Conservation (phyloP, 1,140 invertebrate species). For the Aphaenogaster floridana region DNA sequence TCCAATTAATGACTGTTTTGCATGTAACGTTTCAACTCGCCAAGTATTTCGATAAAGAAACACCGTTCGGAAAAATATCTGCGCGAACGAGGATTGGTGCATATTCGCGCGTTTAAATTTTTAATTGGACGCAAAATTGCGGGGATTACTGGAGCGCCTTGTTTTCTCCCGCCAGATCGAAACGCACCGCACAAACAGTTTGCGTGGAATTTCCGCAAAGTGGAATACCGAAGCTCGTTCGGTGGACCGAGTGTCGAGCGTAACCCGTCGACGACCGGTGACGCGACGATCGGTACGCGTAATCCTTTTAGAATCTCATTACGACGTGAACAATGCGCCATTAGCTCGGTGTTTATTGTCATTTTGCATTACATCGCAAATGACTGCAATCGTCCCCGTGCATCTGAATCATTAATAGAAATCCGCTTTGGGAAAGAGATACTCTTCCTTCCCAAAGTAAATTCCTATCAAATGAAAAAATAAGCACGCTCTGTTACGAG, state of each 20-base stretch:
- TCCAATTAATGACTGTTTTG: slow-evolving; percentile 25
- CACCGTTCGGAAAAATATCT: not conserved
- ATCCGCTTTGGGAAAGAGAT: not conserved
- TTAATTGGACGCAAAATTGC: not conserved
- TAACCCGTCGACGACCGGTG: not conserved
- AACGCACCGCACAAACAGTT: slow-evolving; percentile 6
- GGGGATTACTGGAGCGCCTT: not conserved
- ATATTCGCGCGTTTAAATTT: not conserved
- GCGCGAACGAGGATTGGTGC: not conserved
- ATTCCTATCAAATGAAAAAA: slow-evolving; percentile 17
- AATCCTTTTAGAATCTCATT: slow-evolving; percentile 55
- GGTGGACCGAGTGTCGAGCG: slow-evolving; percentile 1
- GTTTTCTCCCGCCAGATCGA: not conserved
- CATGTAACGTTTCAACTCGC: not conserved
- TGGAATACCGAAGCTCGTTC: slow-evolving; percentile 14
- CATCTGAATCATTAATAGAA: not conserved
- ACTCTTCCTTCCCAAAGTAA: not conserved
- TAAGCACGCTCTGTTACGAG: not conserved
- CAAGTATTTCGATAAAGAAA: not conserved
- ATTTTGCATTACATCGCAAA: slow-evolving; percentile 31
- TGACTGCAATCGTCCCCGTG: not conserved
- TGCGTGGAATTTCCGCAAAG: slow-evolving; percentile 11
- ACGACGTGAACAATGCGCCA: slow-evolving; percentile 31
- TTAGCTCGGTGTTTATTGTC: slow-evolving; percentile 32
- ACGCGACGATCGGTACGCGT: not conserved